These are phyloP conservation scores for Athalia circularis DNA, from an alignment of 2,888 invertebrate species.

Conservation along the genomic window DNA sequence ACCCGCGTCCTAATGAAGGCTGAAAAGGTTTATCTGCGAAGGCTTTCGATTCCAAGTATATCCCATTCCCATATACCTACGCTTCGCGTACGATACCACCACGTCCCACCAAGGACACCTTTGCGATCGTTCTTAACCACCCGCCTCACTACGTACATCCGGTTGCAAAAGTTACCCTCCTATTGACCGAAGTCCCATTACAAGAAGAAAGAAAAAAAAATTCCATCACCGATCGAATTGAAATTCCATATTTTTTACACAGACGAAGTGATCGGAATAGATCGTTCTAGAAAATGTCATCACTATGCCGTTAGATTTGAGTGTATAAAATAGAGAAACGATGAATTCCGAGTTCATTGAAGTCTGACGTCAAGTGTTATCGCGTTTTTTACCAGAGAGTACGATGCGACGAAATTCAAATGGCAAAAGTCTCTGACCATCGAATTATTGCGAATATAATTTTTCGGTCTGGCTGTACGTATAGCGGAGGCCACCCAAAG, in stretches of 20 bases:
- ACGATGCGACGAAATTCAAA: background rate
- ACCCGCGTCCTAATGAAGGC: conserved; percentile 74
- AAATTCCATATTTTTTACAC: too few relatives aligned
- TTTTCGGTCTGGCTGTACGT: conserved; percentile 63
- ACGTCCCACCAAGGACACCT: conserved; percentile 53
- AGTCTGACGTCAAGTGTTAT: too few relatives aligned
- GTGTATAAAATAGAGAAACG: too few relatives aligned
- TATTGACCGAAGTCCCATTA: background rate
- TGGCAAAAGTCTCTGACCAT: background rate
- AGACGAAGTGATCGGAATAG: too few relatives aligned
- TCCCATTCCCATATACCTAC: conserved; percentile 66
- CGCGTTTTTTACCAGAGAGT: background rate
- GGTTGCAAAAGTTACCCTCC: conserved; percentile 64
- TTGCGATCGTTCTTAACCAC: conserved; percentile 68
- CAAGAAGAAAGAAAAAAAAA: too few relatives aligned
- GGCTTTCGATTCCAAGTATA: conserved; percentile 74
- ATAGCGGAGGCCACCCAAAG: conserved; percentile 71
- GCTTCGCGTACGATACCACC: conserved; percentile 38
- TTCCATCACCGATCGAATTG: too few relatives aligned
- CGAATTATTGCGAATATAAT: conserved; percentile 13
- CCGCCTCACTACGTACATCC: conserved; percentile 67
- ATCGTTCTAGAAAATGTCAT: too few relatives aligned
- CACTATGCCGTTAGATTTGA: too few relatives aligned
- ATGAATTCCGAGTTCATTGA: too few relatives aligned
- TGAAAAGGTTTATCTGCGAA: conserved; percentile 70